These are phyloP conservation scores for Acromyrmex charruanus DNA, from an alignment of 1,140 invertebrate species.

Conservation along the genomic window DNA sequence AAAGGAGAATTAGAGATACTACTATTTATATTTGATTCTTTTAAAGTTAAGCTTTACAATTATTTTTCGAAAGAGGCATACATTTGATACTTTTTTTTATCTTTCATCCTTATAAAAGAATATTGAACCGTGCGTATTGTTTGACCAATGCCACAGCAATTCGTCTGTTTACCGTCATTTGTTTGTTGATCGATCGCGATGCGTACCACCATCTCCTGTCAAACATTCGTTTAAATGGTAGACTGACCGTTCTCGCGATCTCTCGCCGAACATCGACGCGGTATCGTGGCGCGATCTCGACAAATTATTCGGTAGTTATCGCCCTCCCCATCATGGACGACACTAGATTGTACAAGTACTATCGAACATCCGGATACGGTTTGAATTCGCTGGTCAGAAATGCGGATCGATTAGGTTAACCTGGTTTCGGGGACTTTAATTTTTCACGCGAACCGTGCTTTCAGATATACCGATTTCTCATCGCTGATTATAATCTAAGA, in stretches of 20 bases:
- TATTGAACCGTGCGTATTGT: conserved; percentile 39
- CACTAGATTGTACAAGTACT: conserved; percentile 70
- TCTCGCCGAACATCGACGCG: conserved; percentile 50
- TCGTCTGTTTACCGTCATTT: conserved; percentile 56
- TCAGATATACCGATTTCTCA: conserved; percentile 79
- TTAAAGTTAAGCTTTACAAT: too few species aligned
- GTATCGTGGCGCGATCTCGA: conserved; percentile 46
- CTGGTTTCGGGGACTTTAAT: neutral
- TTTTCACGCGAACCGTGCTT: conserved; percentile 15
- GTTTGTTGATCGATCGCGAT: conserved; percentile 59
- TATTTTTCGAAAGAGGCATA: too few species aligned
- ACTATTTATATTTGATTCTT: too few species aligned
- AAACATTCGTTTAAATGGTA: conserved; percentile 56
- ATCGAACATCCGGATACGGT: conserved; percentile 64
- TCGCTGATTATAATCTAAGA: conserved; percentile 76
- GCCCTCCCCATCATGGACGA: conserved; percentile 71
- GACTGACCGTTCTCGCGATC: conserved; percentile 9
- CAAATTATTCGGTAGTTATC: conserved; percentile 66
- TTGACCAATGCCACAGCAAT: conserved; percentile 56
- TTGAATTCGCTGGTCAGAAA: conserved; percentile 70
- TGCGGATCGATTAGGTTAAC: conserved; percentile 26
- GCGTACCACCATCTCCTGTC: conserved; percentile 37
- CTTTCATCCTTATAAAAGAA: neutral
- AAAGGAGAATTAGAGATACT: too few species aligned
- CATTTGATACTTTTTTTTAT: too few species aligned